Evolutionary conservation across 2,797 vertebrate genomes (phyloP), one percentile per base, ranked within the genome.

Genomic region (Galago senegalensis): DNA sequence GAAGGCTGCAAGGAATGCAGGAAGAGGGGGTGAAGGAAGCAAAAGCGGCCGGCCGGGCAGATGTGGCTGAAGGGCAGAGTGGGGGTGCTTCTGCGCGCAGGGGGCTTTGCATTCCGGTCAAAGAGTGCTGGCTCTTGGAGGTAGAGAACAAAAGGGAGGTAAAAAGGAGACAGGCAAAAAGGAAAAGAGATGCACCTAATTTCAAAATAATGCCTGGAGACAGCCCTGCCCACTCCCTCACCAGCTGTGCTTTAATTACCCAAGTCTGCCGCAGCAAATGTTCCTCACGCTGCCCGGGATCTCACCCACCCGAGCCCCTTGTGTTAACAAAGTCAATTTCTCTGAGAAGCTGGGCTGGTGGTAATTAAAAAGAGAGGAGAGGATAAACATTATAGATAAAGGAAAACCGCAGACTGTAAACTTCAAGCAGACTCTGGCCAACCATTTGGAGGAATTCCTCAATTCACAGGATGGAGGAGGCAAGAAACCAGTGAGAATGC

Each of bases 311-410:
- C 4, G 56, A 87, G 81, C 69, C 12, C 2, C 60, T 67, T 63
- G 60, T 53, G 34, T 72, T 72, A 87, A 73, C 60, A 75, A 90
- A 86, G 75, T 40, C 17, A 43, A 5, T 25, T 53, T 69, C 94
- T 93, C 94, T 40, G 67, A 91, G 94, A 63, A 91, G 53, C 89
- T 89, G 83, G 37, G 43, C 70, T 87, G 70, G 46, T 56, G 67
- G 81, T 79, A 70, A 93, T 94, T 83, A 13, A 70, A 61, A 69
- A 77, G 60, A 69, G 46, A 65, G 14, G 75, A 5, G n/a, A 92
- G 70, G 83, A 89, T 31, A 75, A 88, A 91, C 73, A 37, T 8
- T 46, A 77, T 0, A 91, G 83, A 58, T 91, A 91, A 91, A 92
- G 79, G 76, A 79, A 94, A 97, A 88, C 75, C 83, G 93, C 53